phyloP scores from a whole-genome alignment of 92 coral and sea anemone genomes.

The Diadumene lineata region DNA sequence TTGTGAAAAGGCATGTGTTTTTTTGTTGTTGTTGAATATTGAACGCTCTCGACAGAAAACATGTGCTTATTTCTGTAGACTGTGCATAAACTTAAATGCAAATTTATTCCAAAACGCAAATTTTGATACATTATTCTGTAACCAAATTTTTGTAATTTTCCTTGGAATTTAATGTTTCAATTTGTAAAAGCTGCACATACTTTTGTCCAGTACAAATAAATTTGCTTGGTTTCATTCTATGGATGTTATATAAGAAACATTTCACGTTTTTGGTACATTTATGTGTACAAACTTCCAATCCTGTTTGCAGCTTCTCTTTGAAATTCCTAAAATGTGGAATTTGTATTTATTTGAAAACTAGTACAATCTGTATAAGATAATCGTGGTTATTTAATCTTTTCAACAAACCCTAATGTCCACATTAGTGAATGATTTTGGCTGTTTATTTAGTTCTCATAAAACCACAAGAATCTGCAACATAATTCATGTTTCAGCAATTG shows the following conservation, averaged over 20 bases:
- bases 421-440: neutral
- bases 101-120: neutral
- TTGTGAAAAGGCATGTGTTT: neutral
- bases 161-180: neutral
- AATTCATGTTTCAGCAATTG: neutral
- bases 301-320: no score
- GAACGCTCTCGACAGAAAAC: neutral
- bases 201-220: no score
- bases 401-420: neutral
- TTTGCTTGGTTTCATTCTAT: no score
- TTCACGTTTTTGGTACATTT: no score
- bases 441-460: neutral
- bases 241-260: no score
- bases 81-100: neutral
- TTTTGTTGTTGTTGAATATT: slow-evolving; percentile 8
- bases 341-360: neutral
- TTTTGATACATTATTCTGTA: neutral
- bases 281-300: no score
- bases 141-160: neutral
- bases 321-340: no score
- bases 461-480: neutral
- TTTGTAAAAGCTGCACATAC: neutral
- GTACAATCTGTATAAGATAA: no score
- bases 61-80: neutral
- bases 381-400: neutral